phyloP scores from a whole-genome alignment of 1,140 invertebrate genomes.

The Trichogramma pretiosum region DNA sequence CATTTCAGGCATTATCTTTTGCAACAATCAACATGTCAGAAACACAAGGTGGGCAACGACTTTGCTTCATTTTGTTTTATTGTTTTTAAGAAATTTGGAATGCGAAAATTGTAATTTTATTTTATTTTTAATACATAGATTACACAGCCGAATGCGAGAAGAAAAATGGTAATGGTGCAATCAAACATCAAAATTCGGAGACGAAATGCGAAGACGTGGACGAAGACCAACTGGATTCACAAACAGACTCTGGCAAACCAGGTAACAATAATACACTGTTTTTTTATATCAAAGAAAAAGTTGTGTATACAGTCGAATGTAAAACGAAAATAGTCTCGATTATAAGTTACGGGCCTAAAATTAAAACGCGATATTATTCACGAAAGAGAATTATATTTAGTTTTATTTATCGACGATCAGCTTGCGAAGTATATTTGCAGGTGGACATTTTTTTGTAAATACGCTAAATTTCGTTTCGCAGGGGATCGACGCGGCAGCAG shows the following conservation, averaged over 20 bases:
- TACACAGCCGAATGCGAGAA: slow-evolving; percentile 6
- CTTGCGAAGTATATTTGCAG: no score
- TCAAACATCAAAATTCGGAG: neutral
- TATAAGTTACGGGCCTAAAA: no score
- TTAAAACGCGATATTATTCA: no score
- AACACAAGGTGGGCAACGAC: slow-evolving; percentile 32
- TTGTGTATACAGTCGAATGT: no score
- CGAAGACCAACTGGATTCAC: neutral
- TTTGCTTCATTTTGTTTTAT: slow-evolving; percentile 1
- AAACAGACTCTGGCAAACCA: no score
- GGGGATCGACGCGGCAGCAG: no score
- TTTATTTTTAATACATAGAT: neutral
- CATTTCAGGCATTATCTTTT: slow-evolving; percentile 30
- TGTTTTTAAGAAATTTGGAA: neutral
- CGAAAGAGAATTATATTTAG: no score
- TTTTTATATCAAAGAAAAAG: neutral
- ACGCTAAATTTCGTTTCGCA: no score
- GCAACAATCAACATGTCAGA: slow-evolving; percentile 35
- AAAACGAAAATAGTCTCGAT: no score
- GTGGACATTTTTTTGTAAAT: no score
- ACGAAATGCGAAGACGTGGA: slow-evolving; percentile 6
- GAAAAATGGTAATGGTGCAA: slow-evolving; percentile 3
- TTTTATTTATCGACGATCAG: no score
- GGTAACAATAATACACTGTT: no score
- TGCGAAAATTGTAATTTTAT: neutral